Evolutionary conservation across 2,797 vertebrate genomes (phyloP), one percentile per base, ranked within the genome.

Genomic region (Gymnopithys bicolor): DNA sequence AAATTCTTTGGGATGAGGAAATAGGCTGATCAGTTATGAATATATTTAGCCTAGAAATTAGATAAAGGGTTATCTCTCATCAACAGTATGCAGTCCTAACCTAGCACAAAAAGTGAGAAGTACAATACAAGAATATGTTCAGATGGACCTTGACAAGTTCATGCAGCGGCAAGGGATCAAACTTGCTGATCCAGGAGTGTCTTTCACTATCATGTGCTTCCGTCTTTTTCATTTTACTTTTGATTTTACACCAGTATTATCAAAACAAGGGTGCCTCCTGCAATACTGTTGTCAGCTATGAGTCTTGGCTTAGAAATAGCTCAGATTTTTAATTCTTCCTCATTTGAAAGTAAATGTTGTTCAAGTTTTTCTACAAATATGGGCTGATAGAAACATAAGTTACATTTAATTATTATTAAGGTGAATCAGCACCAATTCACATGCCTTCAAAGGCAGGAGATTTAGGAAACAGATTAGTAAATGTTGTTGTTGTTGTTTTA

Each of bases 401-500:
- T 82, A 55, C 27, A 46, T 75, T 60, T 92, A 56, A 43, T 84
- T 84, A 78, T 85, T 90, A 83, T 71, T 85, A 87, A 89, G 56
- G 62, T 83, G 69, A 93, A 90, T 66, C 80, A 76, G 27, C 25
- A 84, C 28, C 35, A 64, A 73, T 76, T 90, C 77, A 87, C 25
- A 35, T 76, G 19, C 14, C 32, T 73, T 43, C 45, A 82, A 88
- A 90, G 37, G 48, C 77, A 90, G 59, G 32, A 73, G 22, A 51
- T 73, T 92, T 58, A 79, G 30, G 48, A 89, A 78, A 84, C 41
- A 4, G 28, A 90, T 87, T 79, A 93, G 30, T 48, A 79, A 96
- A 53, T 84, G 74, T 73, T 93, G 75, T 78, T 95, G 90, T 93
- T 90, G 56, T 51, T 89, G 75, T 93, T 90, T 79, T 80, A 91